phyloP scores from a whole-genome alignment of 1,140 invertebrate genomes.

The Anadara kagoshimensis region DNA sequence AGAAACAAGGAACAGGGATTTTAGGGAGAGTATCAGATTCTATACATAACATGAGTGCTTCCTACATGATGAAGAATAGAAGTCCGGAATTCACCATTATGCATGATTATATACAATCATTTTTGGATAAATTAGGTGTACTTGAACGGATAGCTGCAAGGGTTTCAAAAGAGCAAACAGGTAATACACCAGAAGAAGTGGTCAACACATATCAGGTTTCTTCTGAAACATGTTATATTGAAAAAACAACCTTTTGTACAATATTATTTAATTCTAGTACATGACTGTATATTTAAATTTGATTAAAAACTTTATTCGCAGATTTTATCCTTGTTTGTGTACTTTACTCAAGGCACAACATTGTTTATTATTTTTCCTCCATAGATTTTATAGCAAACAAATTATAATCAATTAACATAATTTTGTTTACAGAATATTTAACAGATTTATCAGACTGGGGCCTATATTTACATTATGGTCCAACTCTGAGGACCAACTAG shows the following conservation, averaged over 20 bases:
- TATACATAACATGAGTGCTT: slow-evolving; percentile 78
- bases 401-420: neutral
- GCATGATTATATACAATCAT: slow-evolving; percentile 79
- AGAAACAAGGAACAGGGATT: slow-evolving; percentile 79
- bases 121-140: slow-evolving; percentile 80
- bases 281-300: too few relatives aligned
- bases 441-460: slow-evolving; percentile 68
- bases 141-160: slow-evolving; percentile 82
- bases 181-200: slow-evolving; percentile 61
- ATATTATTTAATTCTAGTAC: too few relatives aligned
- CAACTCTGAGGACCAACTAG: slow-evolving; percentile 70
- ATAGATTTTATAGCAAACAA: neutral
- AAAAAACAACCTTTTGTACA: too few relatives aligned
- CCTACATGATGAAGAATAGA: slow-evolving; percentile 78
- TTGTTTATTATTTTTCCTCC: too few relatives aligned
- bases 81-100: slow-evolving; percentile 81
- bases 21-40: slow-evolving; percentile 79
- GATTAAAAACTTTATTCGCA: too few relatives aligned
- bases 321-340: too few relatives aligned
- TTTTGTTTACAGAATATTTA: slow-evolving; percentile 62
- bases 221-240: too few relatives aligned
- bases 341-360: too few relatives aligned
- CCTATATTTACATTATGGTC: slow-evolving; percentile 72
- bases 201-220: neutral
- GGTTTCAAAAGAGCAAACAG: slow-evolving; percentile 82